Evolutionary conservation across 2,113 vertebrate genomes (phyloP).

Genomic region (Epinephelus cyanopodus): DNA sequence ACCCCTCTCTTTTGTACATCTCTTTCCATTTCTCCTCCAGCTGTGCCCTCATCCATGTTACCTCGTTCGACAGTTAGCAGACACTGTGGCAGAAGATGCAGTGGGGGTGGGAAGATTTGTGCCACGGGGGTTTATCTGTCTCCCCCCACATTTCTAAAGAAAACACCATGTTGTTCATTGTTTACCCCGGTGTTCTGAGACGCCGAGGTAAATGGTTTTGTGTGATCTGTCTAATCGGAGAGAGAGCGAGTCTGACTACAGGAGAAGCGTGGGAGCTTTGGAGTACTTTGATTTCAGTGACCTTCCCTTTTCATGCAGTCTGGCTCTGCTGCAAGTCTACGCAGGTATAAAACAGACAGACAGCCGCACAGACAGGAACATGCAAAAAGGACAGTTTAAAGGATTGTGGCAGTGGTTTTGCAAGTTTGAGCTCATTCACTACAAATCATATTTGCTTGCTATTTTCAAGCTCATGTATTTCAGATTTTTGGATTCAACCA

Average conservation of each 20-base stretch:
- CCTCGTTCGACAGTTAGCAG: conserved; percentile 65
- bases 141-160: conserved; percentile 49
- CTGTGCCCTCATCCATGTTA: conserved; percentile 73
- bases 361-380: conserved; percentile 14
- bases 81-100: conserved; percentile 57
- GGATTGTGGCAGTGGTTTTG: background rate
- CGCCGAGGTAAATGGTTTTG: conserved; percentile 56
- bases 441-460: background rate
- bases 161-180: conserved; percentile 55
- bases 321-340: conserved; percentile 57
- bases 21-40: conserved; percentile 64
- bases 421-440: background rate
- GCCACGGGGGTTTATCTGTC: conserved; percentile 61
- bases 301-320: conserved; percentile 63
- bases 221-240: conserved; percentile 67
- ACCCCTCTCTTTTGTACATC: conserved; percentile 38
- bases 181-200: conserved; percentile 51
- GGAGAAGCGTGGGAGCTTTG: conserved; percentile 64
- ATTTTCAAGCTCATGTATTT: background rate
- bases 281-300: conserved; percentile 70
- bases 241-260: conserved; percentile 45
- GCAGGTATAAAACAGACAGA: conserved; percentile 46
- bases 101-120: conserved; percentile 65
- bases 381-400: background rate
- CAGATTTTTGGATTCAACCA: background rate